phyloP scores from a whole-genome alignment of 2,113 vertebrate genomes.

The Gobiocypris rarus region DNA sequence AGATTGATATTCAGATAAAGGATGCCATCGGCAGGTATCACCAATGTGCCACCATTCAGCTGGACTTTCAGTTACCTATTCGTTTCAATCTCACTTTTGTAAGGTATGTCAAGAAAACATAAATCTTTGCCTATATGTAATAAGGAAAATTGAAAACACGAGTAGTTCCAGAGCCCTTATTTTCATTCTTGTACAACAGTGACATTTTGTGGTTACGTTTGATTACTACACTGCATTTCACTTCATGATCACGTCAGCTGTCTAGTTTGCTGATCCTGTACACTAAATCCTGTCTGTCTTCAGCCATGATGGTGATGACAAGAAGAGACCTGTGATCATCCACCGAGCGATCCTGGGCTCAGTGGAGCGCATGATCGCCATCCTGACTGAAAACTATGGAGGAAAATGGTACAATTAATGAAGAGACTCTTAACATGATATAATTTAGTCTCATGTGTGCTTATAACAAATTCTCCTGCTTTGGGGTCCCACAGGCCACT shows the following conservation, averaged over 20 bases:
- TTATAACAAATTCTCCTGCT: constrained; percentile 22
- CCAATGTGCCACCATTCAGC: constrained; percentile 96
- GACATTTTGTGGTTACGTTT: constrained; percentile 37
- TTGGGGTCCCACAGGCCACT: constrained; percentile 82
- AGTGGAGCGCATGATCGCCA: constrained; percentile 98
- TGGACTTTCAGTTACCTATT: constrained; percentile 96
- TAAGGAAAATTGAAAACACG: background rate
- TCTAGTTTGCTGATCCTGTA: background rate
- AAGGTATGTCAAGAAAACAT: constrained; percentile 74
- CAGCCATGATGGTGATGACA: constrained; percentile 94
- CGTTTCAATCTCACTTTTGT: constrained; percentile 94
- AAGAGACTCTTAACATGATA: background rate
- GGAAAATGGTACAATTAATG: constrained; percentile 89
- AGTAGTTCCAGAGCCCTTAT: background rate
- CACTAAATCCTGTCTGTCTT: constrained; percentile 52
- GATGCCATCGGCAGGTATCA: constrained; percentile 97
- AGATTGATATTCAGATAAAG: constrained; percentile 99
- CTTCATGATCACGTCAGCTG: background rate
- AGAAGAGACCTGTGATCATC: constrained; percentile 94
- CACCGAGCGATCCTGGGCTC: constrained; percentile 96
- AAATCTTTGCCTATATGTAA: background rate
- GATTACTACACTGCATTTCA: constrained; percentile 26
- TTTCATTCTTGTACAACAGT: constrained; percentile 32
- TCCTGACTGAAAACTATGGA: constrained; percentile 96
- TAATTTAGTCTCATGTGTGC: background rate